A percentile compares a stretch with the other conserved stretches of the same genome.
Evolutionary conservation across 2,888 invertebrate genomes (phyloP).

Genomic region (Ichneumoninae sp.): DNA sequence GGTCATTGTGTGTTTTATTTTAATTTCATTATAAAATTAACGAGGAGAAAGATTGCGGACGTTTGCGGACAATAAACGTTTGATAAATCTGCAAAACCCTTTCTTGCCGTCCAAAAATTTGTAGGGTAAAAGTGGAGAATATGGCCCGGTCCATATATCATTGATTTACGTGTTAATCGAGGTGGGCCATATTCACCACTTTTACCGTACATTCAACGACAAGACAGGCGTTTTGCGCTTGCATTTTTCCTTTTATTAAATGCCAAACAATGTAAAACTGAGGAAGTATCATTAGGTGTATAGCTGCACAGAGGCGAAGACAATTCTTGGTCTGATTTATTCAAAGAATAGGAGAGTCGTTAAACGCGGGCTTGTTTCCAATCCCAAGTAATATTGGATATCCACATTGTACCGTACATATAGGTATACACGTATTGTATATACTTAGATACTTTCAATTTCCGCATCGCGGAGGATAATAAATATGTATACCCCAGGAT

Average conservation of each 20-base stretch:
- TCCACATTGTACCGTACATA: slow-evolving; percentile 40
- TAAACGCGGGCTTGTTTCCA: slow-evolving; percentile 52
- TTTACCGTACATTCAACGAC: too few relatives aligned
- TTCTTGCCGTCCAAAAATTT: background rate
- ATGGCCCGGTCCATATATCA: too few relatives aligned
- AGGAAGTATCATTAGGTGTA: slow-evolving; percentile 24
- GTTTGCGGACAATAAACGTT: too few relatives aligned
- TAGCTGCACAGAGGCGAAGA: background rate
- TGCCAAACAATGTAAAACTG: slow-evolving; percentile 6
- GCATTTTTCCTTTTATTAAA: background rate
- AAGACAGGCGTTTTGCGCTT: background rate
- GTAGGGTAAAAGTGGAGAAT: too few relatives aligned
- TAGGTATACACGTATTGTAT: slow-evolving; percentile 43
- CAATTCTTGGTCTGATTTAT: slow-evolving; percentile 42
- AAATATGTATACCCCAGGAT: slow-evolving; percentile 68
- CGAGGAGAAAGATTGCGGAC: background rate
- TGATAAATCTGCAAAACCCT: background rate
- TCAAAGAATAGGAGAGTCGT: slow-evolving; percentile 56
- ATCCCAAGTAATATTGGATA: slow-evolving; percentile 59
- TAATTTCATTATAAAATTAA: background rate
- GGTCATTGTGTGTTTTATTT: background rate
- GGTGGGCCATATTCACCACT: too few relatives aligned
- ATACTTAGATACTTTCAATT: slow-evolving; percentile 75
- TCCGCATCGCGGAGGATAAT: slow-evolving; percentile 67
- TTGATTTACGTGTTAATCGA: too few relatives aligned